Evolutionary conservation across 2,797 vertebrate species (phyloP), one percentile per base, ranked within the genome.

Genomic region (Acanthopagrus latus): DNA sequence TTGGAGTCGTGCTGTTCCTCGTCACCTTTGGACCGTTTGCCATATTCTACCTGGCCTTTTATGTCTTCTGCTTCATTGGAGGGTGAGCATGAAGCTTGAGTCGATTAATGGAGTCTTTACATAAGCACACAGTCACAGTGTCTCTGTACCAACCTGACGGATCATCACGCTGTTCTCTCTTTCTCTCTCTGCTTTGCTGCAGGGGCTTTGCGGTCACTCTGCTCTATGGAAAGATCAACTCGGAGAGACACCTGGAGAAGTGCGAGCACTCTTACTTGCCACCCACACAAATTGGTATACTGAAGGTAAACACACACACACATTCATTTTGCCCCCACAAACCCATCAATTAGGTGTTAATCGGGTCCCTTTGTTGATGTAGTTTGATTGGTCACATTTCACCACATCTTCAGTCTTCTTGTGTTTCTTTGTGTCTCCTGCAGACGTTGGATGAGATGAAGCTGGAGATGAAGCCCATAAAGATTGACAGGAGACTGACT

Each of bases 41-140:
- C 92, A 97, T 99, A 96, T 97, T 99, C 96, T 99, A 99, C 95
- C 96, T 99, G 95, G 97, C 97, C 65, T 99, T 99, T 96, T 99
- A 99, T 95, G 96, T 99, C 93, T 95, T 99, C 94, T 99, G 97
- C 96, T 99, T 99, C 95, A 94, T 99, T 92, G 96, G 96, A 94
- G 98, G 98, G 98, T 99, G 95, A 99, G 97, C 95, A 38, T 25
- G 9, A 71, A 44, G 7, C 7, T 55, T 13, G 23, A 17, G 25
- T 20, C 17, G 1, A 43, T 25, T 18, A 5, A 9, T 50, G 11
- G 21, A 23, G n/a, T 57, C 38, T 75, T 23, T 43, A 12, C n/a
- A 23, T 1, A 27, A 52, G 5, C 46, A 6, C 27, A 5, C 8
- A 25, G 4, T 55, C 52, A 33, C 47, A 14, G 55, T 27, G 18